Evolutionary conservation across 2,888 invertebrate genomes (phyloP).

Genomic region (Harpalus rufipes): DNA sequence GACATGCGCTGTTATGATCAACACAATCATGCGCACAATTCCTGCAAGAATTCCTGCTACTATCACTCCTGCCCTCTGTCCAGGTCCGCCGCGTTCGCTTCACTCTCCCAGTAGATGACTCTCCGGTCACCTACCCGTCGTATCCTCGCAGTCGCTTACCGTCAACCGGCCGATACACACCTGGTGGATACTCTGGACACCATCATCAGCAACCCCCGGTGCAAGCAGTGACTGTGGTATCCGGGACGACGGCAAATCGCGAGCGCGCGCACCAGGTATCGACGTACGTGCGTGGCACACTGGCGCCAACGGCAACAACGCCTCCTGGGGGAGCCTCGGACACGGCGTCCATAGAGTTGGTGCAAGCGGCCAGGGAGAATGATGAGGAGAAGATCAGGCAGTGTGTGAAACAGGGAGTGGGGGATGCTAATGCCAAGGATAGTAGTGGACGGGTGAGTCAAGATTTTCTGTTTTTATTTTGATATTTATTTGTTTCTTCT

Average conservation of each 20-base stretch:
- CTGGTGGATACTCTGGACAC: constrained; percentile 71
- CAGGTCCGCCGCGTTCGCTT: constrained; percentile 75
- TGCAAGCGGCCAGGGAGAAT: constrained; percentile 79
- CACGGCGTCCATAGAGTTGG: constrained; percentile 79
- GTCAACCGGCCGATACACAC: constrained; percentile 69
- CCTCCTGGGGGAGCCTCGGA: constrained; percentile 76
- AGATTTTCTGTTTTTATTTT: background rate
- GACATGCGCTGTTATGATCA: no score
- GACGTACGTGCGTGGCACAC: constrained; percentile 76
- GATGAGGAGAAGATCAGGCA: constrained; percentile 78
- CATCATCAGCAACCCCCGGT: constrained; percentile 66
- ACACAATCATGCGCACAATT: background rate
- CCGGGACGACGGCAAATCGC: constrained; percentile 31
- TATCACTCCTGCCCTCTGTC: constrained; percentile 50
- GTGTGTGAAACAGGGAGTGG: constrained; percentile 75
- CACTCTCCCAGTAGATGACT: constrained; percentile 68
- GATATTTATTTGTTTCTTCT: background rate
- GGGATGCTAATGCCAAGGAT: constrained; percentile 79
- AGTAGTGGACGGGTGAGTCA: constrained; percentile 80
- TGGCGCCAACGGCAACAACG: constrained; percentile 76
- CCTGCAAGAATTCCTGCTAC: background rate
- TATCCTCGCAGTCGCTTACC: constrained; percentile 67
- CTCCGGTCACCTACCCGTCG: constrained; percentile 34
- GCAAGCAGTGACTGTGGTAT: constrained; percentile 44
- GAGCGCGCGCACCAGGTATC: constrained; percentile 75